Conservation (phyloP, 1,140 invertebrate species). For the Heliconius melpomene region DNA sequence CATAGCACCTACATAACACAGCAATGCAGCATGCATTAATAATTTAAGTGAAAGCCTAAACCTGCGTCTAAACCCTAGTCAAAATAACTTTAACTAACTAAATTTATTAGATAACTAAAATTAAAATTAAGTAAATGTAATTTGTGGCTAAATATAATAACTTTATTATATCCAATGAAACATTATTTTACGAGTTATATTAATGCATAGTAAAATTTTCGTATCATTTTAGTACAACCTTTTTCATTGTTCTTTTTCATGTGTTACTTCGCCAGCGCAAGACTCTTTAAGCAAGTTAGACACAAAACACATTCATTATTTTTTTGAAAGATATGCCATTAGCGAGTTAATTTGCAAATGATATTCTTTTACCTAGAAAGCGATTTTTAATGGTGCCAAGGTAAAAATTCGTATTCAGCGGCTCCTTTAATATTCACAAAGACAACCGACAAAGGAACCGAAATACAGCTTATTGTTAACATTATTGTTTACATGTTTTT, state of each 20-base stretch:
- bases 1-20: no score
- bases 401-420: constrained; percentile 59
- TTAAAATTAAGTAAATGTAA: no score
- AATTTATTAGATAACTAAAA: not conserved
- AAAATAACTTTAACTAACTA: not conserved
- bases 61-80: not conserved
- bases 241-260: no score
- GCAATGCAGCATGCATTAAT: no score
- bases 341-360: constrained; percentile 52
- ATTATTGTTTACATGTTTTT: constrained; percentile 25
- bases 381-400: constrained; percentile 58
- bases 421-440: constrained; percentile 60
- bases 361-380: constrained; percentile 61
- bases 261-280: not conserved
- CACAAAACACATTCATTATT: not conserved
- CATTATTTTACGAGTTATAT: no score
- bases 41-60: no score
- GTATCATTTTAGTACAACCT: no score
- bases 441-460: constrained; percentile 61
- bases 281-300: not conserved
- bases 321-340: constrained; percentile 42
- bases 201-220: no score
- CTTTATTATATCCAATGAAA: no score
- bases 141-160: no score
- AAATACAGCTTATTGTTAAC: constrained; percentile 37